Conservation (phyloP, 2,113 vertebrate species). For the Gnathonemus longibarbis region DNA sequence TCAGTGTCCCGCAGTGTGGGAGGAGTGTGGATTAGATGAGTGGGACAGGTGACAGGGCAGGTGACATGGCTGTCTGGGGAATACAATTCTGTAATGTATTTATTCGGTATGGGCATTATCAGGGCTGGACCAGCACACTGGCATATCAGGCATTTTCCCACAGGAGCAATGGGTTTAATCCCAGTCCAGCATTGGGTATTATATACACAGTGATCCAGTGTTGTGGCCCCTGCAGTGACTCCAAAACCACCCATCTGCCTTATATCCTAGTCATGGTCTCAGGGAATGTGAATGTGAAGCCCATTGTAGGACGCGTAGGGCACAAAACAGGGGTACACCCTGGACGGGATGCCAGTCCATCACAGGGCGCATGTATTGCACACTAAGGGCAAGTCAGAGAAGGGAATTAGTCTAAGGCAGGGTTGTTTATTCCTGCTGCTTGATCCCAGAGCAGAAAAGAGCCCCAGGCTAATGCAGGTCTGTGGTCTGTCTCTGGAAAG, state of each 20-base stretch:
- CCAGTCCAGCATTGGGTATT: background rate
- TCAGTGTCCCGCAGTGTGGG: background rate
- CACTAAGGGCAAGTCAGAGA: background rate
- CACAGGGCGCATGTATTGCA: background rate
- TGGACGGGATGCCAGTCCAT: background rate
- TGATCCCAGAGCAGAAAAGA: background rate
- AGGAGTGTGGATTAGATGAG: background rate
- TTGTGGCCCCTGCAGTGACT: background rate
- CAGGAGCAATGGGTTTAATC: background rate
- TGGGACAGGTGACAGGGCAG: background rate
- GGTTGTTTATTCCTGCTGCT: background rate
- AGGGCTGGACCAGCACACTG: too few species aligned
- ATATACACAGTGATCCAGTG: background rate
- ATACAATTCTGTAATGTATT: background rate
- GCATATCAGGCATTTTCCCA: background rate
- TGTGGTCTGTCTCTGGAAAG: background rate
- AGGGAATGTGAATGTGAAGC: background rate
- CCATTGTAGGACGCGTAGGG: background rate
- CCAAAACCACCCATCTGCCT: background rate
- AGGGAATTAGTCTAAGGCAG: background rate
- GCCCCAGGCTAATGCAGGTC: background rate
- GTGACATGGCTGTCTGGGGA: background rate
- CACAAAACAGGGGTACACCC: background rate
- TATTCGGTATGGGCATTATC: background rate
- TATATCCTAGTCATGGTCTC: background rate